Conservation (phyloP, 2,113 vertebrate genomes). For the Motacilla tschutschensis region DNA sequence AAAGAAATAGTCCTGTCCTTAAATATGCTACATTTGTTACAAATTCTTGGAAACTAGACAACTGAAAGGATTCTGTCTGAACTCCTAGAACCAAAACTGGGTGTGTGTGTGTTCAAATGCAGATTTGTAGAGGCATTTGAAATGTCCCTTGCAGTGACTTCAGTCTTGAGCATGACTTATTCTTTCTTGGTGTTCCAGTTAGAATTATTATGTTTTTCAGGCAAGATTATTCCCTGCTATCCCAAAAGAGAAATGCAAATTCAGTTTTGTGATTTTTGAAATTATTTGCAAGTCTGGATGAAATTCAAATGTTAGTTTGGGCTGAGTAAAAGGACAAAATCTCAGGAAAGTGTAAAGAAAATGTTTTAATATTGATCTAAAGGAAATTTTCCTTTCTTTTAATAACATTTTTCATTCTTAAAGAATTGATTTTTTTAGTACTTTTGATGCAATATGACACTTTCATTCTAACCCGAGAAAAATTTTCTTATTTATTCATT, state of each 20-base stretch:
- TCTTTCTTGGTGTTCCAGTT: not conserved
- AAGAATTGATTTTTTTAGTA: not conserved
- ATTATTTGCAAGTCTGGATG: conserved; percentile 20
- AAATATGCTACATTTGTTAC: not conserved
- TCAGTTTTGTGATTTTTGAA: conserved; percentile 23
- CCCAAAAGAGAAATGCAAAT: conserved; percentile 10
- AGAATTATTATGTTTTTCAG: not conserved
- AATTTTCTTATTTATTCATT: not conserved
- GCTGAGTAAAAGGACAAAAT: not conserved
- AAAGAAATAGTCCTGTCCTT: not conserved
- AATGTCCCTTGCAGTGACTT: not conserved
- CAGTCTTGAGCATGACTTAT: not conserved
- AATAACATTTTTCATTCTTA: not conserved
- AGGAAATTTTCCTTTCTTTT: not conserved
- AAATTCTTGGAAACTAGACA: conserved; percentile 15
- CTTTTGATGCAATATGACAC: not conserved
- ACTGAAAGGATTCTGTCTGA: conserved; percentile 22
- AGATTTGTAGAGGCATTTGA: not conserved
- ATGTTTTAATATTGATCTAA: not conserved
- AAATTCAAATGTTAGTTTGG: conserved; percentile 30
- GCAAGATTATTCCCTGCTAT: not conserved
- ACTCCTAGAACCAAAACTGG: not conserved
- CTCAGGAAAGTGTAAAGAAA: not conserved
- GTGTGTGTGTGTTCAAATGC: fast-evolving
- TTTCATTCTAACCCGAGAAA: not conserved